phyloP scores from a whole-genome alignment of 2,113 vertebrate genomes.

The Ahaetulla prasina region DNA sequence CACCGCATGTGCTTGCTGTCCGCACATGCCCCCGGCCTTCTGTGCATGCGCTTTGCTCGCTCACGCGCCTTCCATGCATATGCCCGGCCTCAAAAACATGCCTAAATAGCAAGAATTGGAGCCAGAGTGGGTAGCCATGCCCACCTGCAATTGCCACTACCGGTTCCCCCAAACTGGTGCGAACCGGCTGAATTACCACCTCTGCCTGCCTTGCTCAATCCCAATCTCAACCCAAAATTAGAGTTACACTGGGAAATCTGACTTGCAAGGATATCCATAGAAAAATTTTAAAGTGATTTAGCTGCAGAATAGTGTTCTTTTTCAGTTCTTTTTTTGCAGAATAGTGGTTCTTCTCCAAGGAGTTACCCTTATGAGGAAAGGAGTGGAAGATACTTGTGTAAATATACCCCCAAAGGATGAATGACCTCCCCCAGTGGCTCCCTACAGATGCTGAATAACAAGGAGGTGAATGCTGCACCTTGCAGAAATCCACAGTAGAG shows the following conservation, averaged over 20 bases:
- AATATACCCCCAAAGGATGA: neutral
- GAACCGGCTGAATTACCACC: no score
- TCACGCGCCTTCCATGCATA: no score
- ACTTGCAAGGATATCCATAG: conserved; percentile 19
- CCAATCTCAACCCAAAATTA: conserved; percentile 43
- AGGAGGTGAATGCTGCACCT: neutral
- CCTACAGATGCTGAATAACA: neutral
- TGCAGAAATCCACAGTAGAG: neutral
- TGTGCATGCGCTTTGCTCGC: no score
- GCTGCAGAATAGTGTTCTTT: neutral
- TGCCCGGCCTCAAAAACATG: no score
- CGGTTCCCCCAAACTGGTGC: no score
- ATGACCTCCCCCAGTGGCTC: neutral
- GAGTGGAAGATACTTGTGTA: no score
- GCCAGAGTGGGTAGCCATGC: no score
- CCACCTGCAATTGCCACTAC: no score
- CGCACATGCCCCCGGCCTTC: no score
- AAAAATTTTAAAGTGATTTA: neutral
- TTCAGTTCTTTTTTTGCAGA: neutral
- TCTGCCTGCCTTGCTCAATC: neutral
- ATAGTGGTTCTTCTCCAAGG: conserved; percentile 32
- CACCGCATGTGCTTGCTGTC: no score
- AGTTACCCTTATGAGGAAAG: conserved; percentile 6
- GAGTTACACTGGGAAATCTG: conserved; percentile 22
- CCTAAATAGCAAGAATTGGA: no score